Percentiles rank a stretch among this genome's conserved stretches.
phyloP scores from a whole-genome alignment of 2,113 vertebrate genomes.

The Hemibagrus wyckioides region DNA sequence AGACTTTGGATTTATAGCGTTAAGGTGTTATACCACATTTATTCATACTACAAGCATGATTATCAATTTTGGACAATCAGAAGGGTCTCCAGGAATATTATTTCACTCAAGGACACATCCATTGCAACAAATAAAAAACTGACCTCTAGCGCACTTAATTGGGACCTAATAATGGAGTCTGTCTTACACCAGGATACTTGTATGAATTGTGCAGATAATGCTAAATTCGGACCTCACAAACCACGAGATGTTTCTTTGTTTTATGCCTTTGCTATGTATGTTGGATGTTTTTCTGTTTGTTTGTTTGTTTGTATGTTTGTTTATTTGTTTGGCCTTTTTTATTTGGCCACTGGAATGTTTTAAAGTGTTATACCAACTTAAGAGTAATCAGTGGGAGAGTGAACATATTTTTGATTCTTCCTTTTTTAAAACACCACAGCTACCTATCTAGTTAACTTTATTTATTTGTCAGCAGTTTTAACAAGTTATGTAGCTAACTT shows the following conservation, averaged over 20 bases:
- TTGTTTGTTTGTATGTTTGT: not conserved
- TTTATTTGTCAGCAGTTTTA: conserved; percentile 53
- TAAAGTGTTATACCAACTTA: conserved; percentile 40
- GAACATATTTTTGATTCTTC: conserved; percentile 57
- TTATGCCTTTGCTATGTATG: conserved; percentile 42
- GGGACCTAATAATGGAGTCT: conserved; percentile 24
- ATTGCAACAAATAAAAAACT: conserved; percentile 14
- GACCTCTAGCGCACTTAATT: conserved; percentile 31
- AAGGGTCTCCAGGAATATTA: conserved; percentile 14
- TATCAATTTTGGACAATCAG: conserved; percentile 36
- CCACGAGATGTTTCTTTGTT: conserved; percentile 28
- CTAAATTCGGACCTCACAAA: conserved; percentile 40
- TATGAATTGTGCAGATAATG: not conserved
- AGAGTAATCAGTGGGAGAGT: conserved; percentile 24
- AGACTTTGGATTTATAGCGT: not conserved
- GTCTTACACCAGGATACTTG: conserved; percentile 27
- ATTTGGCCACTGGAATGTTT: conserved; percentile 42
- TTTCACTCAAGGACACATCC: conserved; percentile 17
- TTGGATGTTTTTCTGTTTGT: not conserved
- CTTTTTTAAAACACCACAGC: conserved; percentile 55
- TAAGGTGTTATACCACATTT: not conserved
- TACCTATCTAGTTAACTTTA: conserved; percentile 50
- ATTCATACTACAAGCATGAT: not conserved
- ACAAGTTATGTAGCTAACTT: conserved; percentile 57
- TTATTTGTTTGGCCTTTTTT: conserved; percentile 19